A percentile compares a stretch with the other conserved stretches of the same genome.
Evolutionary conservation across 2,888 invertebrate genomes (phyloP).

Genomic region (Rhodophaea formosa): DNA sequence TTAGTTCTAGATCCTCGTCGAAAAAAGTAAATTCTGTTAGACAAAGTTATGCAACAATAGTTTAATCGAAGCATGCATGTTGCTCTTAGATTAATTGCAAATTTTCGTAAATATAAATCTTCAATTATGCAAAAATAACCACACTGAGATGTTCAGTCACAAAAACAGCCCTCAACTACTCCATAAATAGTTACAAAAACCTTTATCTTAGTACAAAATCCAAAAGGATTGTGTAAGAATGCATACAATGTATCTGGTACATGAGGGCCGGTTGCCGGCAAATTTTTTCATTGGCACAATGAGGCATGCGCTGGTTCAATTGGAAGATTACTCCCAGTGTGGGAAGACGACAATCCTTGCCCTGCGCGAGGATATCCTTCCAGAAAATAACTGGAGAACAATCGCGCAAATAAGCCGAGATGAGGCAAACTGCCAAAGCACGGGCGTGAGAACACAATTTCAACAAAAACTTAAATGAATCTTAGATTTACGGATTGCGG

Average conservation of each 20-base stretch:
- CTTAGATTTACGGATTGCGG: too few species aligned
- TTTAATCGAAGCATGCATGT: too few species aligned
- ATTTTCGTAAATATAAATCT: too few species aligned
- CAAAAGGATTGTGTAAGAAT: conserved; percentile 12
- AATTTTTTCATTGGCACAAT: conserved; percentile 79
- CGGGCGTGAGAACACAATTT: neutral
- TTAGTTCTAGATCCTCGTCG: too few species aligned
- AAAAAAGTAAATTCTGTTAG: too few species aligned
- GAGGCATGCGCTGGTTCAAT: conserved; percentile 71
- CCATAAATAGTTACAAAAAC: too few species aligned
- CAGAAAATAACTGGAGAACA: conserved; percentile 62
- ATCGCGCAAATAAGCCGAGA: conserved; percentile 42
- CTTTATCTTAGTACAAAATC: neutral
- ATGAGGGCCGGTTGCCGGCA: conserved; percentile 45
- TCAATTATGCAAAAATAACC: too few species aligned
- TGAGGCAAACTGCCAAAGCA: conserved; percentile 12
- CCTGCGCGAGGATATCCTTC: conserved; percentile 78
- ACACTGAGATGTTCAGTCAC: too few species aligned
- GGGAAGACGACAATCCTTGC: conserved; percentile 73
- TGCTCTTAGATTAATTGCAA: too few species aligned
- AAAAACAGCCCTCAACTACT: too few species aligned
- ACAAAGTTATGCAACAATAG: too few species aligned
- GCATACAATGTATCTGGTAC: neutral
- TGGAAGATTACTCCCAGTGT: conserved; percentile 73
- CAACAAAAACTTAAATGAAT: too few species aligned